Evolutionary conservation across 2,113 vertebrate species (phyloP).

Genomic region (Oreochromis niloticus): DNA sequence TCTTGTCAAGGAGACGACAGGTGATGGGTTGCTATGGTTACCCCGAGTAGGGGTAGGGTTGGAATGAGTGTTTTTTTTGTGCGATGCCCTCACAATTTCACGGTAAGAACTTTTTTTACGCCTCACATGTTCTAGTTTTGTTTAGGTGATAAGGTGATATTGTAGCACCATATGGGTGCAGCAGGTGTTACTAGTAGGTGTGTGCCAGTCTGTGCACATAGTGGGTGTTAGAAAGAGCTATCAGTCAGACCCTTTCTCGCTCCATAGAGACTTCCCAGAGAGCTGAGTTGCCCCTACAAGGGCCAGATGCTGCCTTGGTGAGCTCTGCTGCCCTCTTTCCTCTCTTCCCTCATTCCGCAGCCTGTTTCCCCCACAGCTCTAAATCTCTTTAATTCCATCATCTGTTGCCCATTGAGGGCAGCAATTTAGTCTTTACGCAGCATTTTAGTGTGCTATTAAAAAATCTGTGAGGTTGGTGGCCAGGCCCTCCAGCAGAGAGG

Average conservation of each 20-base stretch:
- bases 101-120: slow-evolving; percentile 8
- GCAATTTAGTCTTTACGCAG: slow-evolving; percentile 67
- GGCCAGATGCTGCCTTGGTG: slow-evolving; percentile 61
- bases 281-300: slow-evolving; percentile 45
- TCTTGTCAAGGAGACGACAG: slow-evolving; percentile 57
- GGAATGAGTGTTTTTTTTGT: slow-evolving; percentile 26
- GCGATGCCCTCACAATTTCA: background rate
- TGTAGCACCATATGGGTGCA: slow-evolving; percentile 44
- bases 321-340: slow-evolving; percentile 51
- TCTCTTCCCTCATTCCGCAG: slow-evolving; percentile 38
- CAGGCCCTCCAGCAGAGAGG: slow-evolving; percentile 36
- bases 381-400: slow-evolving; percentile 76
- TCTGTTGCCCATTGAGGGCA: slow-evolving; percentile 73
- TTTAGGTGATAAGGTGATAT: slow-evolving; percentile 44
- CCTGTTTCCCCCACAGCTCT: slow-evolving; percentile 55
- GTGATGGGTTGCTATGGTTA: slow-evolving; percentile 74
- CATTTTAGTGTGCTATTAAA: slow-evolving; percentile 72
- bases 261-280: slow-evolving; percentile 43
- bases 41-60: slow-evolving; percentile 38
- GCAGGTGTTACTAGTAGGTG: slow-evolving; percentile 57
- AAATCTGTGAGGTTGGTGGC: slow-evolving; percentile 56
- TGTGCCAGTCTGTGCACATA: slow-evolving; percentile 27
- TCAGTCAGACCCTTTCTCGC: slow-evolving; percentile 38
- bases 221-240: slow-evolving; percentile 39
- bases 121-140: slow-evolving; percentile 38